A percentile compares a stretch with the other conserved stretches of the same genome.
Conservation (phyloP, 2,888 invertebrate genomes). For the Pachycephus smyrnensis region DNA sequence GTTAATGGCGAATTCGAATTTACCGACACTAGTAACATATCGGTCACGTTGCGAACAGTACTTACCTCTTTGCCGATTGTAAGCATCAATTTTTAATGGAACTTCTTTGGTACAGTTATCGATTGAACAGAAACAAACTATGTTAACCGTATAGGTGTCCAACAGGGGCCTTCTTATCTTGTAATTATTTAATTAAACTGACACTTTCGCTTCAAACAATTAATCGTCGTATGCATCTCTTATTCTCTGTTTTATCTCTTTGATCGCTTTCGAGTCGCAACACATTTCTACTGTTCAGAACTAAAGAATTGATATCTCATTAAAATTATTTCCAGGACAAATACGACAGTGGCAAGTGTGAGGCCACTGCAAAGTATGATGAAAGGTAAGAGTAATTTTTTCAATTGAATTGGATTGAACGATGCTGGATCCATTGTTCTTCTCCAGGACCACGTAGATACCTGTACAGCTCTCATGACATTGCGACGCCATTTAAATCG, state of each 20-base stretch:
- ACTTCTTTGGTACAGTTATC: neutral
- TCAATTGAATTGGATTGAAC: neutral
- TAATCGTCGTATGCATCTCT: neutral
- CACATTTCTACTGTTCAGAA: neutral
- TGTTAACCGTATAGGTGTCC: neutral
- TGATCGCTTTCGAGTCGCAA: neutral
- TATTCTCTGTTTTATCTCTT: neutral
- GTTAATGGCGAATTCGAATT: neutral
- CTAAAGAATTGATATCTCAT: neutral
- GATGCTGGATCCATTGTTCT: neutral
- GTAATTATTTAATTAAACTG: neutral
- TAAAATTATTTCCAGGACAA: neutral
- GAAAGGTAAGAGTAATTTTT: slow-evolving; percentile 2
- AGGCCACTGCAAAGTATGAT: neutral
- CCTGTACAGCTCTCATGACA: neutral
- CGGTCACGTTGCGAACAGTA: neutral
- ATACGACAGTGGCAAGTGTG: neutral
- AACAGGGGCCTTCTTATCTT: neutral
- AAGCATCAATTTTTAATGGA: neutral
- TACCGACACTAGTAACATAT: neutral
- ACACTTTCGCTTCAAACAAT: neutral
- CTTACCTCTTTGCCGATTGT: neutral
- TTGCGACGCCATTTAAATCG: slow-evolving; percentile 5
- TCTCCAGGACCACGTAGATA: neutral
- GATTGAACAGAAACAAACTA: neutral